These are phyloP conservation scores for Hydra vulgaris DNA, from an alignment of 30 jellyfish, hydroid and myxozoan species.

Conservation along the genomic window DNA sequence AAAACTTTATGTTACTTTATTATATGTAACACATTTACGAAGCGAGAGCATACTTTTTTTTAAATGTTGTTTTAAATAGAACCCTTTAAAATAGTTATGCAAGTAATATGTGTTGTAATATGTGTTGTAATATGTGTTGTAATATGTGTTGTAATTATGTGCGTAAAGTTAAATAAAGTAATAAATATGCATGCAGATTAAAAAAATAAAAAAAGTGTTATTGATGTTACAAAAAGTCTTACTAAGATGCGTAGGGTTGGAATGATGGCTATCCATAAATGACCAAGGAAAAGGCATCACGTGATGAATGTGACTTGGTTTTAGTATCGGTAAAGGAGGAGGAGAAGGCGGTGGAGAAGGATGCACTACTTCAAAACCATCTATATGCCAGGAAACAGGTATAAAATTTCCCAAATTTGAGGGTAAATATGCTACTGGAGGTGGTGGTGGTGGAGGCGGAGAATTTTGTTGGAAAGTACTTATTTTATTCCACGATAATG, in stretches of 20 bases:
- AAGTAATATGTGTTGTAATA: too few species aligned
- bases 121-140: too few species aligned
- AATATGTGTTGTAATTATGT: too few species aligned
- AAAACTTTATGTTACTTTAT: too few species aligned
- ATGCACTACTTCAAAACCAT: background rate
- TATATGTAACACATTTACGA: too few species aligned
- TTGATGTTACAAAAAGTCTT: background rate
- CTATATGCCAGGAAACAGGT: background rate
- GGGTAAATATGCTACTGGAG: background rate
- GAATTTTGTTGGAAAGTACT: background rate
- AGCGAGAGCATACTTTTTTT: too few species aligned
- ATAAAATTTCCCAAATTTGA: background rate
- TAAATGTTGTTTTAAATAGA: too few species aligned
- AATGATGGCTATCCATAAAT: background rate
- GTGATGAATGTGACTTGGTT: slow-evolving; percentile 16
- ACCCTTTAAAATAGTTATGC: too few species aligned
- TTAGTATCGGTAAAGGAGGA: slow-evolving; percentile 5
- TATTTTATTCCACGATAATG: background rate
- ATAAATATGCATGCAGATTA: background rate
- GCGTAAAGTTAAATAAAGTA: too few species aligned
- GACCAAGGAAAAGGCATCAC: slow-evolving; percentile 10
- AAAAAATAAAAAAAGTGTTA: background rate
- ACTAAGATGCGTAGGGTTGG: background rate
- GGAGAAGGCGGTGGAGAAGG: slow-evolving; percentile 29
- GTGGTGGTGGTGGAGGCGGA: slow-evolving; percentile 3